Evolutionary conservation across 2,797 vertebrate species (phyloP).

Genomic region (Hoplostethus mediterraneus): DNA sequence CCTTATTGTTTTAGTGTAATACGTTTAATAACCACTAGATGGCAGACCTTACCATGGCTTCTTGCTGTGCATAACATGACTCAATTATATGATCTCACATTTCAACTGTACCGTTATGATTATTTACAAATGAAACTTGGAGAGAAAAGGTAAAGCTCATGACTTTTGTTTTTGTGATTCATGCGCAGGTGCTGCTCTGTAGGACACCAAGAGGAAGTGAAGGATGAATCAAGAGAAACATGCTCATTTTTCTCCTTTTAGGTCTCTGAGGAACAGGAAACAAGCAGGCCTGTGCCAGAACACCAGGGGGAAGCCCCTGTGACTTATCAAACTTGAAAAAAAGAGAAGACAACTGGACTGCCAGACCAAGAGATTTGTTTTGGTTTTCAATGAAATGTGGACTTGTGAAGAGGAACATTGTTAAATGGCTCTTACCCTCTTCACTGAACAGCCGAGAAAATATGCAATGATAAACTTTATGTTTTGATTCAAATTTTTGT

Average conservation of each 20-base stretch:
- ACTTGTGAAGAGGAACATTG: conserved; percentile 5
- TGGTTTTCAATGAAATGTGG: conserved; percentile 13
- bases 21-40: conserved; percentile 65
- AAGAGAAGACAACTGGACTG: conserved; percentile 19
- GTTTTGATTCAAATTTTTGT: conserved; percentile 31
- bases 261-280: conserved; percentile 31
- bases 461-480: conserved; percentile 20
- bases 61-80: conserved; percentile 14
- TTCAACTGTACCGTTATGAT: conserved; percentile 17
- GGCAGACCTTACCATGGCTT: conserved; percentile 72
- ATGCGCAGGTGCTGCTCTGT: conserved; percentile 62
- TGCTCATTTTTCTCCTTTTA: conserved; percentile 30
- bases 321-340: conserved; percentile 14
- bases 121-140: conserved; percentile 29
- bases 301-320: conserved; percentile 32
- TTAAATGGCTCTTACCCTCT: conserved; percentile 6
- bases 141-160: conserved; percentile 31
- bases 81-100: conserved; percentile 17
- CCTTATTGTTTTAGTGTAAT: conserved; percentile 47
- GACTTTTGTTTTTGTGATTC: conserved; percentile 42
- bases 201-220: conserved; percentile 35
- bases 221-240: conserved; percentile 14
- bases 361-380: conserved; percentile 5
- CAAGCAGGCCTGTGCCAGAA: conserved; percentile 29
- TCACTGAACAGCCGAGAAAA: conserved; percentile 29